Evolutionary conservation across 2,888 invertebrate species (phyloP).

Genomic region (Parasteatoda lunata): DNA sequence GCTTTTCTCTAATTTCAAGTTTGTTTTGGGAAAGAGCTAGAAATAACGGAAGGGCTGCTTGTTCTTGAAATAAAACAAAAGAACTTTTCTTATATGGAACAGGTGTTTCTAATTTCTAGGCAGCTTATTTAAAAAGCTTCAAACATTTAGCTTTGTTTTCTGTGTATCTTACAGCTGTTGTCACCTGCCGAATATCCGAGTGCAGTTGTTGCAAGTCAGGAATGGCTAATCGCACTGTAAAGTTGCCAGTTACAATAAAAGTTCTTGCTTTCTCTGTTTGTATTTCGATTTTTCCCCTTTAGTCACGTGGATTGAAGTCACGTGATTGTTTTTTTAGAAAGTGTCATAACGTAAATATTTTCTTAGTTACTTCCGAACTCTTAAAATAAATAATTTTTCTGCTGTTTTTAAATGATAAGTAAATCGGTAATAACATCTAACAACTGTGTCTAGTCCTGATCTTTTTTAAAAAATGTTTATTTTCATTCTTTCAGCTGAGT

Average conservation of each 20-base stretch:
- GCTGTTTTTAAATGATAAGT: conserved; percentile 5
- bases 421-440: conserved; percentile 3
- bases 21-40: too few relatives aligned
- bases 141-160: conserved; percentile 34
- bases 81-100: not conserved
- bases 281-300: not conserved
- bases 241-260: conserved; percentile 63
- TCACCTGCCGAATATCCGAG: conserved; percentile 24
- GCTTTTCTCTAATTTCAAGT: too few relatives aligned
- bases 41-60: too few relatives aligned
- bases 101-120: conserved; percentile 57
- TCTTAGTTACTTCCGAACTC: conserved; percentile 42
- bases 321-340: conserved; percentile 17
- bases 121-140: conserved; percentile 22
- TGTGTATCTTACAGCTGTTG: conserved; percentile 45
- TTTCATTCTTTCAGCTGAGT: conserved; percentile 3
- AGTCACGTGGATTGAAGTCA: conserved; percentile 37
- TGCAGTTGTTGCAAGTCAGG: conserved; percentile 56
- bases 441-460: not conserved
- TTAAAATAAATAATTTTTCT: conserved; percentile 49
- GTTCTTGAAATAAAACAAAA: conserved; percentile 16
- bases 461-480: not conserved
- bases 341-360: conserved; percentile 62
- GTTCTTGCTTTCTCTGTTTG: conserved; percentile 16
- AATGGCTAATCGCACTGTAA: conserved; percentile 58